Conservation (phyloP, 2,888 invertebrate genomes). For the Tanypteryx hageni region DNA sequence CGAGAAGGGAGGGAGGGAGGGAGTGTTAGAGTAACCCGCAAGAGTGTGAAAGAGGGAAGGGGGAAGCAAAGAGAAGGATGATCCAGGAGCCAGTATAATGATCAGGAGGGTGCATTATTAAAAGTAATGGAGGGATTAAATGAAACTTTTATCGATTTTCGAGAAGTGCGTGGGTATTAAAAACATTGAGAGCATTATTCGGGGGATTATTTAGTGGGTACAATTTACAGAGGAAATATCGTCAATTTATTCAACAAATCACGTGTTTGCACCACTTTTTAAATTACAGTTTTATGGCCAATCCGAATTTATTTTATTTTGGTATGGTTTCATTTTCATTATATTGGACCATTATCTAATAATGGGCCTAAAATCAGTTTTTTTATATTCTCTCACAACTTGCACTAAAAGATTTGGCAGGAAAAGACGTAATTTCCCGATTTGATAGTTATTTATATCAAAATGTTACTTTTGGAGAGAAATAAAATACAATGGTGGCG, state of each 20-base stretch:
- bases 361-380: too few species aligned
- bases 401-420: too few species aligned
- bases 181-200: constrained; percentile 37
- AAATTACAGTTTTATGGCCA: too few species aligned
- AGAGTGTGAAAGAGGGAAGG: not conserved
- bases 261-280: too few species aligned
- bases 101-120: not conserved
- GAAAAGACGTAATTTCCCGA: too few species aligned
- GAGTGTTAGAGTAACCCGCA: not conserved
- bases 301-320: too few species aligned
- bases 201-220: constrained; percentile 1
- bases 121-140: constrained; percentile 26
- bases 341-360: too few species aligned
- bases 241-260: not conserved
- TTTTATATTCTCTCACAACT: too few species aligned
- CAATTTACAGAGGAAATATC: not conserved
- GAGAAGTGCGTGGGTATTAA: constrained; percentile 16
- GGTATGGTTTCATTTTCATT: too few species aligned
- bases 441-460: too few species aligned
- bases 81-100: not conserved
- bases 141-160: constrained; percentile 38
- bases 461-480: too few species aligned
- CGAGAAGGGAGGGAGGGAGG: not conserved
- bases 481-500: too few species aligned
- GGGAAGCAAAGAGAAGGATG: not conserved